These are phyloP conservation scores for Zapus hudsonius DNA, from an alignment of 2,113 vertebrate genomes.

Conservation along the genomic window DNA sequence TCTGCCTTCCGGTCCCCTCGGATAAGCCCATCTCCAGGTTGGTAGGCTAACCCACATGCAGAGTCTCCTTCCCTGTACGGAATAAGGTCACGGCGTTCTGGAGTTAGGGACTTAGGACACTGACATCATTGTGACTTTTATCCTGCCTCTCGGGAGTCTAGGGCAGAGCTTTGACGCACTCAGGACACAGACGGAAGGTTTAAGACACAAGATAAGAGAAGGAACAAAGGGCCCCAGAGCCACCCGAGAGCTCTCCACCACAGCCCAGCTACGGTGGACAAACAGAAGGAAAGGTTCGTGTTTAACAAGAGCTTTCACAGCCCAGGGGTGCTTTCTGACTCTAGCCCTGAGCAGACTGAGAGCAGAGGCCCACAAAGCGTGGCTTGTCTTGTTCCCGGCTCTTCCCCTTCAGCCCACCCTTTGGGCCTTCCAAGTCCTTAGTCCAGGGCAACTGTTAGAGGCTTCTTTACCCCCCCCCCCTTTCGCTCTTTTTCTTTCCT, in stretches of 20 bases:
- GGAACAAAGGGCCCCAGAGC: fast-evolving
- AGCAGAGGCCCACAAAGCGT: neutral
- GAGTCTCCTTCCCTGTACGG: neutral
- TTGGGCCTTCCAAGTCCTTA: neutral
- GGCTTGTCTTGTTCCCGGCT: neutral
- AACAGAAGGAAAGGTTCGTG: neutral
- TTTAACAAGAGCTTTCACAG: neutral
- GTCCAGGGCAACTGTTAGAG: too few relatives aligned
- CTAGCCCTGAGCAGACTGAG: neutral
- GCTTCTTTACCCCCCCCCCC: too few relatives aligned
- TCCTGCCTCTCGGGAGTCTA: neutral
- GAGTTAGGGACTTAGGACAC: too few relatives aligned
- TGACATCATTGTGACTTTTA: neutral
- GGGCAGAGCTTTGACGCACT: neutral
- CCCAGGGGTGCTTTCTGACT: neutral
- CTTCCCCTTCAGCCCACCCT: neutral
- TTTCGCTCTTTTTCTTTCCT: too few relatives aligned
- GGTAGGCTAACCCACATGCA: neutral
- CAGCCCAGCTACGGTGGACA: neutral
- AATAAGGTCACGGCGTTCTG: neutral
- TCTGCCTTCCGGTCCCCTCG: neutral
- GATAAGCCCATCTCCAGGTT: neutral
- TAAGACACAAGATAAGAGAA: neutral
- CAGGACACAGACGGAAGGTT: neutral
- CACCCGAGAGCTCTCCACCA: neutral